phyloP scores from a whole-genome alignment of 2,797 vertebrate species.

The Otolemur crassicaudatus region DNA sequence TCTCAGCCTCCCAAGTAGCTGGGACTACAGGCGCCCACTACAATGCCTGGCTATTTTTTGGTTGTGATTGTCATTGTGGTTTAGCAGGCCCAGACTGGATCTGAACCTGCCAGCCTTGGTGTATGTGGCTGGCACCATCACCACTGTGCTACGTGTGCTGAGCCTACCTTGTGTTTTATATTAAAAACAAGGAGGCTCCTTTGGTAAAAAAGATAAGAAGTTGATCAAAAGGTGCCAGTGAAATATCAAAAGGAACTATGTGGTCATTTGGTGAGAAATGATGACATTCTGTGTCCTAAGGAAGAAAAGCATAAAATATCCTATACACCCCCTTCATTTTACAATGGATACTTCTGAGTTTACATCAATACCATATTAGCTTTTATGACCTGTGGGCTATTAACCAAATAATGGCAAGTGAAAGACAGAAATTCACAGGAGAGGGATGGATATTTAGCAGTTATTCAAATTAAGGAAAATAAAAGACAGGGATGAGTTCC shows the following conservation, averaged over 20 bases:
- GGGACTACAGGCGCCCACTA: too few relatives aligned
- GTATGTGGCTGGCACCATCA: too few relatives aligned
- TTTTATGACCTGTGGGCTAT: neutral
- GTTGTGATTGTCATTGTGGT: too few relatives aligned
- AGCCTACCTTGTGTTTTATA: neutral
- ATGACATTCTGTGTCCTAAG: neutral
- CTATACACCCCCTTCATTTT: neutral
- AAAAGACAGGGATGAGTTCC: neutral
- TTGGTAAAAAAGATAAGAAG: neutral
- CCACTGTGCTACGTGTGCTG: too few relatives aligned
- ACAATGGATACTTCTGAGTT: neutral
- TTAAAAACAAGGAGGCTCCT: neutral
- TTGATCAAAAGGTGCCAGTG: neutral
- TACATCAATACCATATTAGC: neutral
- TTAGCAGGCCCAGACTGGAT: too few relatives aligned
- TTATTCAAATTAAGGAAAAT: neutral
- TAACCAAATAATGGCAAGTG: neutral
- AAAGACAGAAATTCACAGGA: neutral
- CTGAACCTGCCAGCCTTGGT: too few relatives aligned
- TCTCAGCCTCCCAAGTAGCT: too few relatives aligned
- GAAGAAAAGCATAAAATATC: neutral
- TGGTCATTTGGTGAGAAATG: neutral
- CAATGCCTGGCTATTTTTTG: too few relatives aligned
- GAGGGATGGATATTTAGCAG: neutral
- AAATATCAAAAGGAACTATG: neutral